A percentile compares a stretch with the other conserved stretches of the same genome.
Evolutionary conservation across 2,888 invertebrate species (phyloP).

Genomic region (Tetrapedia diversipes): DNA sequence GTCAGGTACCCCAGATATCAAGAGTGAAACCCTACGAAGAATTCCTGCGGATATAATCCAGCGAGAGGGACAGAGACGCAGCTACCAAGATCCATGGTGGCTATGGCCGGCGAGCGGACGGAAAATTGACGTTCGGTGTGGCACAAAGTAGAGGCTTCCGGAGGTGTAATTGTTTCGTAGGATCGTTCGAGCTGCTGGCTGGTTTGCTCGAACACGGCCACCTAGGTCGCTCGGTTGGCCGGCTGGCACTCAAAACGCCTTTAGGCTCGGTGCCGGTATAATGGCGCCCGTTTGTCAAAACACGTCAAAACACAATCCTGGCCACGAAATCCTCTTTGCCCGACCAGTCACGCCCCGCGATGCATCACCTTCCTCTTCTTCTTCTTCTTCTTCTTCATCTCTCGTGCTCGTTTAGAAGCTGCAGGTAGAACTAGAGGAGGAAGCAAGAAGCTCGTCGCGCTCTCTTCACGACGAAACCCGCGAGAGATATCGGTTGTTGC

Average conservation of each 20-base stretch:
- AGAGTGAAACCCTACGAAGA: not conserved
- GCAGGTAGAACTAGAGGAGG: slow-evolving; percentile 52
- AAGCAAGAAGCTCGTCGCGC: slow-evolving; percentile 48
- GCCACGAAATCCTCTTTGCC: slow-evolving; percentile 74
- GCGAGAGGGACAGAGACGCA: not conserved
- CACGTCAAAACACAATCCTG: slow-evolving; percentile 81
- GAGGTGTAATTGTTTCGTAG: slow-evolving; percentile 72
- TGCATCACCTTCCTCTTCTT: slow-evolving; percentile 73
- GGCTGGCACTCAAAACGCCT: slow-evolving; percentile 65
- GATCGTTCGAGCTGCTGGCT: slow-evolving; percentile 51
- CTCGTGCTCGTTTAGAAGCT: slow-evolving; percentile 45
- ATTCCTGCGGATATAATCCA: not conserved
- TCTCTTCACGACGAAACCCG: slow-evolving; percentile 14
- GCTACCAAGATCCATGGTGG: not conserved
- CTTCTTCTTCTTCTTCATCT: slow-evolving; percentile 46
- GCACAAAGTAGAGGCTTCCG: slow-evolving; percentile 60
- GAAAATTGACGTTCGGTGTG: slow-evolving; percentile 42
- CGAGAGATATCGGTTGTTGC: slow-evolving; percentile 55
- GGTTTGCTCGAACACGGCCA: slow-evolving; percentile 69
- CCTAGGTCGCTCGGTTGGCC: slow-evolving; percentile 77
- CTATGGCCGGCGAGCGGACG: not conserved
- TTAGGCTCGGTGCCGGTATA: slow-evolving; percentile 72
- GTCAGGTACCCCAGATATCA: not conserved
- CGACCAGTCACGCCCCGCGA: slow-evolving; percentile 79
- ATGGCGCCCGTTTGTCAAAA: slow-evolving; percentile 82